Conservation (phyloP, 2,888 invertebrate genomes). For the Hedychridium roseum region DNA sequence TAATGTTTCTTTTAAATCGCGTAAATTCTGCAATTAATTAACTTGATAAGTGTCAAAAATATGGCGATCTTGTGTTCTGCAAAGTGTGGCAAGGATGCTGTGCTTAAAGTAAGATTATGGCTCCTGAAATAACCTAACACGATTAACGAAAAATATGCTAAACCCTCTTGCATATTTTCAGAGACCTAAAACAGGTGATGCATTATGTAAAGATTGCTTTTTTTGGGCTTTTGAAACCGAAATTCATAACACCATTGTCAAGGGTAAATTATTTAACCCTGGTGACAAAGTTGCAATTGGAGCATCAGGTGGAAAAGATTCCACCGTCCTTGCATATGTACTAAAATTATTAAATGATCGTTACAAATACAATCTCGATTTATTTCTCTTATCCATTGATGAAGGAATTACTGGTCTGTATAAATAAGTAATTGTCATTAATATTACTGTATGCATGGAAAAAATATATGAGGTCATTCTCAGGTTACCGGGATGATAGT, state of each 20-base stretch:
- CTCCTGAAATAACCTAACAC: not conserved
- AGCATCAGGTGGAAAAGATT: slow-evolving; percentile 95
- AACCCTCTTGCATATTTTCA: slow-evolving; percentile 63
- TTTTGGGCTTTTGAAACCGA: slow-evolving; percentile 93
- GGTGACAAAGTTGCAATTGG: slow-evolving; percentile 92
- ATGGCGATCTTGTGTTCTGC: slow-evolving; percentile 78
- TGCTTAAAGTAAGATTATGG: slow-evolving; percentile 72
- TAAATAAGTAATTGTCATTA: not conserved
- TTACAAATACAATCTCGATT: slow-evolving; percentile 87
- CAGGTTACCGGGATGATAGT: slow-evolving; percentile 93
- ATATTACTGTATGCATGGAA: slow-evolving; percentile 1
- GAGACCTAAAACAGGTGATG: slow-evolving; percentile 91
- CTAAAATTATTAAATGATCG: slow-evolving; percentile 90
- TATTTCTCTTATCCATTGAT: slow-evolving; percentile 94
- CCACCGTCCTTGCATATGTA: slow-evolving; percentile 95
- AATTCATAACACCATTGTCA: slow-evolving; percentile 88
- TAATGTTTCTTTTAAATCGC: not conserved
- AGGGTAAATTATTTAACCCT: slow-evolving; percentile 80
- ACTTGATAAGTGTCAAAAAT: slow-evolving; percentile 34
- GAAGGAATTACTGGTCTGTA: slow-evolving; percentile 89
- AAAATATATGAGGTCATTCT: too few species aligned
- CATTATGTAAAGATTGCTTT: slow-evolving; percentile 94
- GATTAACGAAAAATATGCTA: slow-evolving; percentile 21
- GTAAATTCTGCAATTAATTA: not conserved
- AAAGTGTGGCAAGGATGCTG: slow-evolving; percentile 78